Evolutionary conservation across 2,113 vertebrate species (phyloP), one percentile per base, ranked within the genome.

Genomic region (Nanorana parkeri): DNA sequence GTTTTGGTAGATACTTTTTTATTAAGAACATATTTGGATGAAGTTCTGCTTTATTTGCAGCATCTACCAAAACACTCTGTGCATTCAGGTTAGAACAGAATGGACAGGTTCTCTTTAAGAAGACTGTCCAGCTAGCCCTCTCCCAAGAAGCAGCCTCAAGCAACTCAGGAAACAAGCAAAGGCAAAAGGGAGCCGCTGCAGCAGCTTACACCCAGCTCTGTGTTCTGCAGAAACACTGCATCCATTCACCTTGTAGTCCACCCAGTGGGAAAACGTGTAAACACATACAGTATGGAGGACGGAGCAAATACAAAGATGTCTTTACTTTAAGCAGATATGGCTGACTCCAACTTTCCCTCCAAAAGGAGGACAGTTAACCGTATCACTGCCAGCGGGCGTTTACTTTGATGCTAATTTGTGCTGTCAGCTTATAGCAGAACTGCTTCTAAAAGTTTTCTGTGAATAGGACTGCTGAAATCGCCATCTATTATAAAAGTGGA

Each of bases 161-260:
- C 58, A 29, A 67, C 41, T 36, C 52, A 82, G 63, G 72, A 76
- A 65, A 41, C 19, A 28, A 72, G 17, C 3, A 21, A 47, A 75
- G 36, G 72, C 69, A 75, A 20, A 29, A 20, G 60, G 72, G 47
- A 75, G 51, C 72, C 63, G 21, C n/a, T 47, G 41, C 41, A 55
- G 32, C 28, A 32, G 64, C 36, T 47, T 67, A 68, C 58, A 75
- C 63, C 61, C 69, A 60, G 52, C 64, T 60, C 61, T 29, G 51
- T 56, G 80, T 60, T 58, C 80, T 60, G 63, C 52, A 21, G 63
- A 26, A 58, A 83, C 80, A 83, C 80, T 83, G 29, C 28, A 58
- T 47, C 72, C 72, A 83, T 83, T 83, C 72, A 83, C 80, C 80
- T 83, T 76, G 64, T 55, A 23, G 16, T n/a, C 66, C 63, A 82